Evolutionary conservation across 2,113 vertebrate genomes (phyloP), one percentile per base, ranked within the genome.

Genomic region (Opisthocomus hoazin): DNA sequence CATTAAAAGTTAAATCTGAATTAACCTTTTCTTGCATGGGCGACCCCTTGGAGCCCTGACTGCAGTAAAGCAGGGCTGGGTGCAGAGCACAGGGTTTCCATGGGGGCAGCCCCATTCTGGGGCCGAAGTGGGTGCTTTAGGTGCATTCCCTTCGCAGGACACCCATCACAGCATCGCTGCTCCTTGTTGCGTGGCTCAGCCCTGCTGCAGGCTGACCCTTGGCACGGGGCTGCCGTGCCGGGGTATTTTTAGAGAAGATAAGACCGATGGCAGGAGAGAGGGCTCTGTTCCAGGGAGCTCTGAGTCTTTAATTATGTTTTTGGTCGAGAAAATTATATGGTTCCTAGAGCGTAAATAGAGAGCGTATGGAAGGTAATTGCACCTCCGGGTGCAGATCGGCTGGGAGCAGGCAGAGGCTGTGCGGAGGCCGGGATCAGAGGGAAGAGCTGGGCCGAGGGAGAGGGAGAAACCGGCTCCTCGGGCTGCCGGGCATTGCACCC

Each of bases 221-320:
- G 96, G 87, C 84, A 24, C 16, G 0, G 66, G 64, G 46, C 66
- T 50, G 34, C 39, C 0, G 1, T 9, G 57, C 63, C 0, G 3
- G 69, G 79, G 53, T 94, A 86, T 90, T 94, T 97, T 82, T 84
- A 85, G 97, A 81, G 84, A 24, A 77, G 85, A 82, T 43, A n/a
- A 82, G 81, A 89, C 71, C 2, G 4, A 60, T 48, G 80, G 65
- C 84, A 83, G 69, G 37, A 83, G 64, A 70, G 51, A 93, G 46
- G 73, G 60, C 87, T 57, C 61, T 1, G 0, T 69, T 90, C 69
- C 69, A 43, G 65, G 73, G 32, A 78, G 12, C 74, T 74, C 27
- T 2, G 1, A 60, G 45, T 57, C 89, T 91, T 89, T 95, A 92
- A 97, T 95, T 93, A 92, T 32, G 89, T 19, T 93, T 84, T 84